Conservation (phyloP, 2,113 vertebrate species). For the Centrocercus urophasianus region DNA sequence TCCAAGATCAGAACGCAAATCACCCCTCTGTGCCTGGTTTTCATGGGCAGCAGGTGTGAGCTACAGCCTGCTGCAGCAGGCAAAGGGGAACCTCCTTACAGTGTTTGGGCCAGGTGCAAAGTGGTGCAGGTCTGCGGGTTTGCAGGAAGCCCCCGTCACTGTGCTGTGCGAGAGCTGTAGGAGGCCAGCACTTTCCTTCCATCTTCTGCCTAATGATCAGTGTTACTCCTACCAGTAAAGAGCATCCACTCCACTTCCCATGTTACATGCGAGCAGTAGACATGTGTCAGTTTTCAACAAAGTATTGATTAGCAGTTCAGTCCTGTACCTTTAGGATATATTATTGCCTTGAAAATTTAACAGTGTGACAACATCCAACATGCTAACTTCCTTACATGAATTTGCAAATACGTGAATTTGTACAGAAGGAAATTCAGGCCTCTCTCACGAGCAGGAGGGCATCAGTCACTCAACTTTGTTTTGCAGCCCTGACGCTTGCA, state of each 20-base stretch:
- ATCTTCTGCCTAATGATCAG: background rate
- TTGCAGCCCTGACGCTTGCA: conserved; percentile 17
- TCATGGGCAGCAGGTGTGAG: background rate
- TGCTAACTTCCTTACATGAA: background rate
- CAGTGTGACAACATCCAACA: background rate
- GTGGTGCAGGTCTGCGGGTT: background rate
- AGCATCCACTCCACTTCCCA: background rate
- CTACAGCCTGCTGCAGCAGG: background rate
- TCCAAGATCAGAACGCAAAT: background rate
- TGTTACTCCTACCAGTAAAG: background rate
- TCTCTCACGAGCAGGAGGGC: background rate
- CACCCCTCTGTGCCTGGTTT: background rate
- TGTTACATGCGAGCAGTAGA: no score
- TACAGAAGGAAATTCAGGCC: background rate
- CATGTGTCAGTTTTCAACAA: no score
- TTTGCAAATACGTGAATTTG: background rate
- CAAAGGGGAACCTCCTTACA: background rate
- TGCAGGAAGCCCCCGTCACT: background rate
- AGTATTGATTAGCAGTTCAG: no score
- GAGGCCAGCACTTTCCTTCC: background rate
- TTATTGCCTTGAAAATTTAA: background rate
- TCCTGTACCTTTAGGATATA: no score
- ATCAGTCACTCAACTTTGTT: background rate
- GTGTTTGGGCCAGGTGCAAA: background rate
- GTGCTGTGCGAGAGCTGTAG: background rate